Conservation (phyloP, 2,797 vertebrate species). For the Crax fasciolata region DNA sequence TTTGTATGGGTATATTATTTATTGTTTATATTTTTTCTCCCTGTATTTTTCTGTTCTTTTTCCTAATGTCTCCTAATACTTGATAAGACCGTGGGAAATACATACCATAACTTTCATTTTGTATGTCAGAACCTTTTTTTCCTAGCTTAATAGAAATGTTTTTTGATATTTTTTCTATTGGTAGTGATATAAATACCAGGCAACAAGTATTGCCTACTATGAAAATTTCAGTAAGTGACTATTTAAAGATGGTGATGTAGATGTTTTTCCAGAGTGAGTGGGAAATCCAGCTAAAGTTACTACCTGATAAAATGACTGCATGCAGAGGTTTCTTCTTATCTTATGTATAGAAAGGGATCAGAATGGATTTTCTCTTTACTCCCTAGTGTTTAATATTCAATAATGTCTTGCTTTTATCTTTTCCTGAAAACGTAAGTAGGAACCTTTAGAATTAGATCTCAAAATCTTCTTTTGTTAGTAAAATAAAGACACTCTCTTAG, state of each 20-base stretch:
- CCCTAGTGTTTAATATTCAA: background rate
- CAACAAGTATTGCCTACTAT: background rate
- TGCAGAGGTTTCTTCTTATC: background rate
- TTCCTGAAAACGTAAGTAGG: background rate
- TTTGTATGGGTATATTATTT: fast-evolving
- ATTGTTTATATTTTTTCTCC: background rate
- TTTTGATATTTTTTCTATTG: background rate
- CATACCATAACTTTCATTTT: background rate
- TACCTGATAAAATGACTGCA: background rate
- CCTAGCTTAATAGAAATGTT: background rate
- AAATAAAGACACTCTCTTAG: background rate
- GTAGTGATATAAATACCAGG: background rate
- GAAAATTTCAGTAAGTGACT: background rate
- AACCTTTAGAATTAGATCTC: background rate
- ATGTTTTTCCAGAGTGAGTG: background rate
- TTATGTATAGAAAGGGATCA: background rate
- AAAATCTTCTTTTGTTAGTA: background rate
- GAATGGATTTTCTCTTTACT: background rate
- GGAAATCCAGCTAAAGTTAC: background rate
- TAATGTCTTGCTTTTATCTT: background rate
- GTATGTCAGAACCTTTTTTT: background rate
- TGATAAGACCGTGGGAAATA: background rate
- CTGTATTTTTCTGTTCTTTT: background rate
- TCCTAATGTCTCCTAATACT: background rate
- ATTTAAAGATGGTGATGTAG: background rate